Evolutionary conservation across 2,888 invertebrate genomes (phyloP).

Genomic region (Conchocele bisecta): DNA sequence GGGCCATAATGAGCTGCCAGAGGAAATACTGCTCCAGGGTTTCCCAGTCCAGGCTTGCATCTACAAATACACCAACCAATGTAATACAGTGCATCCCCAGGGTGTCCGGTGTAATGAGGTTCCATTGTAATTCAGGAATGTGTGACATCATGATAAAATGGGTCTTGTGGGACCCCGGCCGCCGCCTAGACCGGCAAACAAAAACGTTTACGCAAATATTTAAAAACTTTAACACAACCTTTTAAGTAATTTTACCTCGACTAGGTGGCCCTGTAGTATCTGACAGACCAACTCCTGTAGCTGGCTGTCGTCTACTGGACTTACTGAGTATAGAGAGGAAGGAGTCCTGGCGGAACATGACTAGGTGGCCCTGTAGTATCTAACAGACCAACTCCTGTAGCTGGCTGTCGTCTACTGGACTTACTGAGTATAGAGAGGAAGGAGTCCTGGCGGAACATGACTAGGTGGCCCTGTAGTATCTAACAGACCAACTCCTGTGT

Average conservation of each 20-base stretch:
- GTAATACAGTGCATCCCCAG: too few species aligned
- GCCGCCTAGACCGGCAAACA: too few species aligned
- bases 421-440: slow-evolving; percentile 83
- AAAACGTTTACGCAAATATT: too few species aligned
- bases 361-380: slow-evolving; percentile 91
- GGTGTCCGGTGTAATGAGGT: too few species aligned
- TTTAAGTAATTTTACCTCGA: too few species aligned
- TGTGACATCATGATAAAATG: too few species aligned
- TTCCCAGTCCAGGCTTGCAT: slow-evolving; percentile 96
- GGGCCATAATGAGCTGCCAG: slow-evolving; percentile 97
- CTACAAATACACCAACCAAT: too few species aligned
- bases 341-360: slow-evolving; percentile 84
- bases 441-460: slow-evolving; percentile 84
- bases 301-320: slow-evolving; percentile 91
- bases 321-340: slow-evolving; percentile 83
- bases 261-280: slow-evolving; percentile 92
- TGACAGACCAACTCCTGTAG: slow-evolving; percentile 95
- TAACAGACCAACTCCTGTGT: slow-evolving; percentile 95
- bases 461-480: slow-evolving; percentile 91
- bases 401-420: too few species aligned
- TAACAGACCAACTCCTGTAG: slow-evolving; percentile 94
- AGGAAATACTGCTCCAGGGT: slow-evolving; percentile 98
- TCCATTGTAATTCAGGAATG: too few species aligned
- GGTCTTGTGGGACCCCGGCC: too few species aligned
- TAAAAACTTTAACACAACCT: too few species aligned